Percentiles rank a stretch among this genome's conserved stretches.
Conservation (phyloP, 2,888 invertebrate genomes). For the Aleiodes testaceus region DNA sequence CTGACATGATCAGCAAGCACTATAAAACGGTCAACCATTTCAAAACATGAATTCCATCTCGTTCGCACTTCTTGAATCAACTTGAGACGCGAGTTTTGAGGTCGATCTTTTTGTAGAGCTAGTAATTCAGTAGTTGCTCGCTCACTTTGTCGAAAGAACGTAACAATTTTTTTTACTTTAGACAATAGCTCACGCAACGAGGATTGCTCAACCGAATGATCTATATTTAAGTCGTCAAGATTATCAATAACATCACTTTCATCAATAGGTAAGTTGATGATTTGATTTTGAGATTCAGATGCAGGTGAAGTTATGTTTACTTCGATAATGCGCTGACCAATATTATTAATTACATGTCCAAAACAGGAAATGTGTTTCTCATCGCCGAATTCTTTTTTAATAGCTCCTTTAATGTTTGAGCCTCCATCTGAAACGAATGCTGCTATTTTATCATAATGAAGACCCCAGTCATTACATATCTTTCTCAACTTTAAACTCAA, state of each 20-base stretch:
- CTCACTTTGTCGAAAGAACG: not conserved
- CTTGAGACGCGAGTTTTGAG: not conserved
- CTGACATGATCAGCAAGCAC: not conserved
- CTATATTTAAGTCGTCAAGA: not conserved
- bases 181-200: not conserved
- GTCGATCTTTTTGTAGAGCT: not conserved
- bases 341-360: slow-evolving; percentile 2
- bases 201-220: not conserved
- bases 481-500: not conserved
- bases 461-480: slow-evolving; percentile 2
- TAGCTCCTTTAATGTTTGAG: slow-evolving; percentile 7
- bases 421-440: not conserved
- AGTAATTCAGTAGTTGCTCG: not conserved
- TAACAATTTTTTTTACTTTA: not conserved
- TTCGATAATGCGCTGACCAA: not conserved
- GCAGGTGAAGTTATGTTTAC: not conserved
- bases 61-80: slow-evolving; percentile 2
- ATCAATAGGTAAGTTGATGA: not conserved
- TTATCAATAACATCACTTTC: slow-evolving; percentile 1
- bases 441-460: not conserved
- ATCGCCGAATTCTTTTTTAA: not conserved
- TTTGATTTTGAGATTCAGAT: not conserved
- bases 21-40: slow-evolving; percentile 5
- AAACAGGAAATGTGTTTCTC: not conserved
- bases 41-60: slow-evolving; percentile 2